These are phyloP conservation scores for Strigamia transsilvanica DNA, from an alignment of 2,888 invertebrate genomes.

Conservation along the genomic window DNA sequence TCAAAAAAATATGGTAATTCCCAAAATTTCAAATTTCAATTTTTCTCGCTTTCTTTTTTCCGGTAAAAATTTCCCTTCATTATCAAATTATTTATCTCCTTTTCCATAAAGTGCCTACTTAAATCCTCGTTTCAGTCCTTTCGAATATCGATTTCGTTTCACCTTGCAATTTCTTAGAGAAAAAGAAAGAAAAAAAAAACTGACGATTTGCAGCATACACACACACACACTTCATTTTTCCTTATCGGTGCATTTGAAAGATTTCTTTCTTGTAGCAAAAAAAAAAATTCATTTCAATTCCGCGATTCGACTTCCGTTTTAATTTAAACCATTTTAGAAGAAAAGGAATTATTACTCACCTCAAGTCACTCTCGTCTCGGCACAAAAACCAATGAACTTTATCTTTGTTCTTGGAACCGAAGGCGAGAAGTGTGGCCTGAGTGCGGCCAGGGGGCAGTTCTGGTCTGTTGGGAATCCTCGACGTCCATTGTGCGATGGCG, in stretches of 20 bases:
- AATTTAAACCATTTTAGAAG: not conserved
- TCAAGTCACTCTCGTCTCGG: slow-evolving; percentile 79
- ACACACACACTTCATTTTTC: not conserved
- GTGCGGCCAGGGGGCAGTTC: slow-evolving; percentile 75
- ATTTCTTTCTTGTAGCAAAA: not conserved
- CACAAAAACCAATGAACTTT: slow-evolving; percentile 84
- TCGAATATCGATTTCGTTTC: slow-evolving; percentile 1
- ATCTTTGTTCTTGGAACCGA: slow-evolving; percentile 76
- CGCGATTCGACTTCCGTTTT: not conserved
- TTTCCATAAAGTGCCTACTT: not conserved
- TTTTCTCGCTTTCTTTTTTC: not conserved
- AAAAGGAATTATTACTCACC: slow-evolving; percentile 68
- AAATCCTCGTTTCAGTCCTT: not conserved
- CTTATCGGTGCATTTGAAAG: not conserved
- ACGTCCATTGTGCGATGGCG: slow-evolving; percentile 82
- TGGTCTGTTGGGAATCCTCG: slow-evolving; percentile 78
- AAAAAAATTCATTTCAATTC: not conserved
- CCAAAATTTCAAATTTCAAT: not conserved
- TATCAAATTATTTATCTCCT: not conserved
- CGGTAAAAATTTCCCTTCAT: not conserved
- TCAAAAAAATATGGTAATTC: not conserved
- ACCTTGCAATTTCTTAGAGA: not conserved
- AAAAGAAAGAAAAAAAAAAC: not conserved
- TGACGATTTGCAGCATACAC: not conserved
- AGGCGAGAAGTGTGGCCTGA: slow-evolving; percentile 78